A percentile compares a stretch with the other conserved stretches of the same genome.
These are phyloP conservation scores for Bubo blakistoni DNA, from an alignment of 2,113 vertebrate species.

Conservation along the genomic window DNA sequence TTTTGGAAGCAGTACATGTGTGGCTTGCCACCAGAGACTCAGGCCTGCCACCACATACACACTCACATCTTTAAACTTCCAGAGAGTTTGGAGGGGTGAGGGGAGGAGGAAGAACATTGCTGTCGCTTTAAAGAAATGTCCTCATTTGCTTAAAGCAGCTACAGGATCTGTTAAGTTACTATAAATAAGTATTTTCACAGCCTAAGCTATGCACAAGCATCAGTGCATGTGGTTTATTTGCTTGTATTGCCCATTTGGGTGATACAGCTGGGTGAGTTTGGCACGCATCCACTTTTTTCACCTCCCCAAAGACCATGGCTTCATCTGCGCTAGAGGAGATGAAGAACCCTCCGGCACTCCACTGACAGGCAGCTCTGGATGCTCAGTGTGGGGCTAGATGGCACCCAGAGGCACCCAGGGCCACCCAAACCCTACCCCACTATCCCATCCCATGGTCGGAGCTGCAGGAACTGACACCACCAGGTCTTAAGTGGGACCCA, in stretches of 20 bases:
- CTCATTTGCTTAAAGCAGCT: neutral
- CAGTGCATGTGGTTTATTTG: neutral
- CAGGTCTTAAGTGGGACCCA: neutral
- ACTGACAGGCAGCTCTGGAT: neutral
- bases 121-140: neutral
- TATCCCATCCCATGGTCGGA: neutral
- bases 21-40: neutral
- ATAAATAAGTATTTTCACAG: neutral
- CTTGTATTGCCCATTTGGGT: neutral
- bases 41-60: rapidly evolving
- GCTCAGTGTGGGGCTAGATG: neutral
- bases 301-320: neutral
- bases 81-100: neutral
- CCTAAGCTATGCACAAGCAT: neutral
- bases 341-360: neutral
- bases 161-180: neutral
- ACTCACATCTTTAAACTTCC: neutral
- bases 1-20: neutral
- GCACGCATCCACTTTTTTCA: neutral
- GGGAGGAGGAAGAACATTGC: neutral
- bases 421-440: neutral
- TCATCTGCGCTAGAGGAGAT: neutral
- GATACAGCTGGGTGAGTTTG: neutral
- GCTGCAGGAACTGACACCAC: neutral
- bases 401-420: neutral